Evolutionary conservation across 2,888 invertebrate genomes (phyloP), one percentile per base, ranked within the genome.

Genomic region (Brachypterus glaber): DNA sequence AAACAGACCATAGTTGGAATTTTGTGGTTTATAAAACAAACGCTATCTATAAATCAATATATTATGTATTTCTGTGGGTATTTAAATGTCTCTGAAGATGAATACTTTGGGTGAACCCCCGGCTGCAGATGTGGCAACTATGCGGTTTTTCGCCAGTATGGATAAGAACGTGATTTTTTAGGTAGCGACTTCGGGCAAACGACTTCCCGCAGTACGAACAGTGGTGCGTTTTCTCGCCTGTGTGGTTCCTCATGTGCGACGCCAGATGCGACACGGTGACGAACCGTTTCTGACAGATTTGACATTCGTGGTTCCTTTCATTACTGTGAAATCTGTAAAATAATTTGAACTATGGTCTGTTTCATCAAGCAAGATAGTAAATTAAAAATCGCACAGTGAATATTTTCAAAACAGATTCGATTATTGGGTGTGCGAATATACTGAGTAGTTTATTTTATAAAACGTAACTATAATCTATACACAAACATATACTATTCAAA

Each of bases 141-240:
- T 71, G 71, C 3, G 76, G 76, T 52, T 74, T 75, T 45, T 75
- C 72, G 16, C 75, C 69, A 2, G 73, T 72, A 52, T 76, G 75
- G 30, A 67, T 69, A 11, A 73, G 50, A 34, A 71, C 53, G 50
- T 77, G 77, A 17, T 71, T 64, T 40, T 58, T 58, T 39, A 74
- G 53, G 58, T 71, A 69, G 30, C 71, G 66, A 17, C 69, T 71
- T 27, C 73, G 57, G 0, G 71, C 63, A 35, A 72, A 68, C 3
- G 67, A 63, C 45, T 75, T 72, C 8, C 65, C 68, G 55, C 77
- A 77, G 31, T 69, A 65, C 13, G 64, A 62, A 50, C 76, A 76
- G 17, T 46, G 42, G 41, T 57, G 52, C 7, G 55, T 48, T 24
- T 52, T 54, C 16, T 55, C 52, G 1, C 59, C 60, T 3, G 48